A percentile compares a stretch with the other conserved stretches of the same genome.
phyloP scores from a whole-genome alignment of 2,113 vertebrate species.

The Lophotis ruficrista region DNA sequence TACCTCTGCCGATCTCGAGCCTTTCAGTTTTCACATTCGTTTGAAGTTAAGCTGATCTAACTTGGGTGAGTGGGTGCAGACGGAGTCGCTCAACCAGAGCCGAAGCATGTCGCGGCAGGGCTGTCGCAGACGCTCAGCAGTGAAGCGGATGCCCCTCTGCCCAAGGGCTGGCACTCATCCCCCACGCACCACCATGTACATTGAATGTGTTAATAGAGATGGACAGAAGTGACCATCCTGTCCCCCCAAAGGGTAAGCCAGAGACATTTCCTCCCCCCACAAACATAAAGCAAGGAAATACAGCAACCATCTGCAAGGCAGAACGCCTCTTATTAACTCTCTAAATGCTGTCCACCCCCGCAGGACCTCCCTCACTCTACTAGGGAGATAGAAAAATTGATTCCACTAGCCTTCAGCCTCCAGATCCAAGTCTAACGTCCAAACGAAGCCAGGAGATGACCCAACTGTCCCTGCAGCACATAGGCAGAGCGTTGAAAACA shows the following conservation, averaged over 20 bases:
- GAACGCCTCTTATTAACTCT: not conserved
- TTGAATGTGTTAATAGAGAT: not conserved
- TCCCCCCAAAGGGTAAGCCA: not conserved
- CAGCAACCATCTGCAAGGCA: not conserved
- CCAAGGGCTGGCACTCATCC: not conserved
- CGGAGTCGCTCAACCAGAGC: not conserved
- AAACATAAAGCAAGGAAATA: not conserved
- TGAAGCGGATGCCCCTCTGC: accelerated
- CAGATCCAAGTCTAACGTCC: not conserved
- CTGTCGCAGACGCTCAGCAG: accelerated
- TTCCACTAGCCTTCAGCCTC: not conserved
- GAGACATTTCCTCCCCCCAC: not conserved
- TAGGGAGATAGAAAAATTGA: not conserved
- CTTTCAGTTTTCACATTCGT: not conserved
- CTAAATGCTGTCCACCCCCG: not conserved
- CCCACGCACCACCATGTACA: accelerated
- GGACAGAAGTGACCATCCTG: not conserved
- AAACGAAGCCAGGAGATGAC: not conserved
- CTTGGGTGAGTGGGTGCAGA: not conserved
- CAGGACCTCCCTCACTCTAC: not conserved
- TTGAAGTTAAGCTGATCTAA: conserved; percentile 64
- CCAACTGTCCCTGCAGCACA: not conserved
- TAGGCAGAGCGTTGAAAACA: not conserved
- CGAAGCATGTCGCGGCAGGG: not conserved
- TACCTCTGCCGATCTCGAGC: not conserved